phyloP scores from a whole-genome alignment of 2,113 vertebrate genomes.

The Archocentrus centrarchus region DNA sequence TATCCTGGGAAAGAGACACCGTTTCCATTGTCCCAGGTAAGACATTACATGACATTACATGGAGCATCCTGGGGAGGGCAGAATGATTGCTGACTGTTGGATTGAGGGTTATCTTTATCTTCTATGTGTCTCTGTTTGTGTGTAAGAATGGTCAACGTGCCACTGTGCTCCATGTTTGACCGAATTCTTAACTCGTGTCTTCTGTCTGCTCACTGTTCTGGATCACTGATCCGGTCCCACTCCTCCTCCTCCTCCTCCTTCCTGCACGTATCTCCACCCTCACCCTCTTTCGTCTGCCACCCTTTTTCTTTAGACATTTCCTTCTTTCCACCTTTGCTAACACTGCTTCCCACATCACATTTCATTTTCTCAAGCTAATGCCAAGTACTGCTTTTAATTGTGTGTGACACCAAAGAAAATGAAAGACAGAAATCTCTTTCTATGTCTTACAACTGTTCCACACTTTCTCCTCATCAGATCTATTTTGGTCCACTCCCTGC shows the following conservation, averaged over 20 bases:
- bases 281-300: not conserved
- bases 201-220: slow-evolving; percentile 79
- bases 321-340: not conserved
- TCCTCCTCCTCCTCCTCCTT: slow-evolving; percentile 20
- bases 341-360: slow-evolving; percentile 25
- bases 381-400: slow-evolving; percentile 35
- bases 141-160: slow-evolving; percentile 28
- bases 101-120: slow-evolving; percentile 31
- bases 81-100: not conserved
- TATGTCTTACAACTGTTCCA: slow-evolving; percentile 1
- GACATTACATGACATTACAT: slow-evolving; percentile 49
- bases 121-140: slow-evolving; percentile 22
- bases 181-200: slow-evolving; percentile 72
- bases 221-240: slow-evolving; percentile 69
- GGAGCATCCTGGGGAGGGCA: not conserved
- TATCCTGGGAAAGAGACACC: slow-evolving; percentile 99
- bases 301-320: slow-evolving; percentile 19
- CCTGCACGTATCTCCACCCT: slow-evolving; percentile 13
- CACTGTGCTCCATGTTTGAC: slow-evolving; percentile 64
- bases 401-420: slow-evolving; percentile 48
- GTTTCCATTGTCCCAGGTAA: slow-evolving; percentile 98
- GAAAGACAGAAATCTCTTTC: slow-evolving; percentile 21
- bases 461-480: slow-evolving; percentile 53
- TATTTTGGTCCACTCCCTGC: slow-evolving; percentile 65
- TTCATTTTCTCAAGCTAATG: not conserved